Evolutionary conservation across 2,888 invertebrate genomes (phyloP), one percentile per base, ranked within the genome.

Genomic region (Microchrysa polita): DNA sequence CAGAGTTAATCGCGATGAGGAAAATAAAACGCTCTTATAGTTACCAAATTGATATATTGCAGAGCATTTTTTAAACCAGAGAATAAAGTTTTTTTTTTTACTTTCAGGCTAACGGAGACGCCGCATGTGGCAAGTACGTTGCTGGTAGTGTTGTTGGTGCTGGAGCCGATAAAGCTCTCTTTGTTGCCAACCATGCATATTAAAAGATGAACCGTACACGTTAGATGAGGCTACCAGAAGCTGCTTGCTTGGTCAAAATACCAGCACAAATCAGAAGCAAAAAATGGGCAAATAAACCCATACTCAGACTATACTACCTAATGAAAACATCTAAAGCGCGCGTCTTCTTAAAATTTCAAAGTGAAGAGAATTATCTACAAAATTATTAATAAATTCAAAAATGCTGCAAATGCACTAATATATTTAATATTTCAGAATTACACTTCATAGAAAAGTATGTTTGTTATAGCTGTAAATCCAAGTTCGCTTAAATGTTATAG

Each of bases 161-260:
- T 82, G 97, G 96, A 79, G 97, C 93, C 71, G 93, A 91, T 2
- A 89, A 94, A 79, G 92, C 93, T 77, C 91, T 98, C 79, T 98
- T 97, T 87, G 92, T 98, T 79, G 95, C 96, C 81, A 94, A 98
- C 87, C 98, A 98, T 86, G 93, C 95, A 79, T 98, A 98, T 86
- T 99, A 96, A 89, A 82, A n/a, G n/a, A n/a, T n/a, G 12, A 53
- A 12, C 14, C 18, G 23, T 44, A 14, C 20, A 73, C 10, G 52
- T 53, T 52, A 69, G 69, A 52, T 69, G 55, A 52, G 10, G 57
- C 69, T 57, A 69, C 69, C 55, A 42, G 52, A 27, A 67, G 48
- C 27, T 5, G 27, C 27, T 34, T 48, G 16, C 12, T 7, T 48
- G 2, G 16, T 7, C n/a, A 48, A 48, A n/a, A 12, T 48, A 48